Evolutionary conservation across 1,140 invertebrate species (phyloP), one percentile per base, ranked within the genome.

Genomic region (Drosophila setifemur): DNA sequence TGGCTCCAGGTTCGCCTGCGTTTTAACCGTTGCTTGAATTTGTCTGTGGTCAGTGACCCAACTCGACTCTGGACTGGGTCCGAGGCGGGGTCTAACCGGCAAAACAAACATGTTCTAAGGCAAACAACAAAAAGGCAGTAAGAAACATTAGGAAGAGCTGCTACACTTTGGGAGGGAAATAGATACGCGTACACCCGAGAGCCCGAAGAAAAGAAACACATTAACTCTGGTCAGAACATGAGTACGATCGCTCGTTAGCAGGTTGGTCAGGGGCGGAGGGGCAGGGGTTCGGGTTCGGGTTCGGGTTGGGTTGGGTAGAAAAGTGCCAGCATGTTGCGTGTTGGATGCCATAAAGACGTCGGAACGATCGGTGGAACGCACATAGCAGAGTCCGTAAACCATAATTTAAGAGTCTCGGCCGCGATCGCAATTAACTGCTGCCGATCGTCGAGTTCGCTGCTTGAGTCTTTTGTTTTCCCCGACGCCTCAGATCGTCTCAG

Each of bases 31-130:
- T 85, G 68, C 57, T 69, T 63, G 71, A 74, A 85, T 85, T 85
- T 85, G 79, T 85, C 71, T 79, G 58, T 85, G 79, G 79, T 85
- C 79, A 85, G 79, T 86, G 79, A 85, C 81, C 81, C 53, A 78
- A 18, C 25, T 50, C 44, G 35, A 14, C 25, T 18, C 2, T 19
- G 44, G 12, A 16, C 11, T n/a, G 16, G 8, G 12, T 58, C 12
- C 9, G 49, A 33, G 68, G 37, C 49, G 53, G 33, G 28, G 40
- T 29, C 35, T 11, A 21, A 35, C 54, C 44, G 61, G 44, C 47
- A 47, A 72, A 81, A 82, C 78, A 76, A 79, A 79, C 76, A 77
- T 73, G 78, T 72, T 78, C 73, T 70, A 66, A 78, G 52, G 55
- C 40, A 49, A 49, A 47, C n/a, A n/a, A n/a, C n/a, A n/a, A 60